phyloP scores from a whole-genome alignment of 2,888 invertebrate genomes.

The Hetaerina titia region DNA sequence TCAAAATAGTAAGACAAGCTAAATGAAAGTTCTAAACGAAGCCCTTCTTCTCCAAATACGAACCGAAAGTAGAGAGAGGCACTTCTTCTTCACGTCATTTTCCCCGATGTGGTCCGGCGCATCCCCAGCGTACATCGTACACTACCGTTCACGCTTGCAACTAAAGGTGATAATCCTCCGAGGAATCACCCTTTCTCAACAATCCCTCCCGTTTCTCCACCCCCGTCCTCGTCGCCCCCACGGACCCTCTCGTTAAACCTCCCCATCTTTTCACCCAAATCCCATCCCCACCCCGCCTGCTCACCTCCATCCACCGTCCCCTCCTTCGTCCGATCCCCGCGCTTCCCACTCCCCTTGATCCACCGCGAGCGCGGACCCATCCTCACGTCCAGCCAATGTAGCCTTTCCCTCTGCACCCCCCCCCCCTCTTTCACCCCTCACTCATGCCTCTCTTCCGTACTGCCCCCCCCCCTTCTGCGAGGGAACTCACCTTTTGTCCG shows the following conservation, averaged over 20 bases:
- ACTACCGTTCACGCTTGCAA: background rate
- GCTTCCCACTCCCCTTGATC: background rate
- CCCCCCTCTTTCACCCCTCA: background rate
- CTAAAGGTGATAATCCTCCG: background rate
- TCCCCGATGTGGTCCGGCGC: background rate
- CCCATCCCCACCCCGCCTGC: background rate
- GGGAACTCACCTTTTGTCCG: slow-evolving; percentile 25
- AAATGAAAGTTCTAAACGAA: background rate
- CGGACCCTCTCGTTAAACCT: slow-evolving; percentile 2
- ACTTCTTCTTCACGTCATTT: background rate
- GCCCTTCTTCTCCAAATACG: background rate
- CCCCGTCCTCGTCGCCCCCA: background rate
- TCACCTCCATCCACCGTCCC: background rate
- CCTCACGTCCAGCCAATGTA: background rate
- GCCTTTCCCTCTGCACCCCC: background rate
- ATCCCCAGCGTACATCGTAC: background rate
- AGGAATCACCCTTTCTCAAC: slow-evolving; percentile 20
- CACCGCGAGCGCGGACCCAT: background rate
- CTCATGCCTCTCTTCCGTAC: background rate
- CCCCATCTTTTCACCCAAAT: background rate
- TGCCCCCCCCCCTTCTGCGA: background rate
- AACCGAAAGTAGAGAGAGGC: background rate
- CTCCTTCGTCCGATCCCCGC: background rate
- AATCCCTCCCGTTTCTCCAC: background rate
- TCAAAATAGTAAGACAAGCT: background rate